Percentiles rank a stretch among this genome's conserved stretches.
Evolutionary conservation across 2,113 vertebrate genomes (phyloP).

Genomic region (Mirza zaza): DNA sequence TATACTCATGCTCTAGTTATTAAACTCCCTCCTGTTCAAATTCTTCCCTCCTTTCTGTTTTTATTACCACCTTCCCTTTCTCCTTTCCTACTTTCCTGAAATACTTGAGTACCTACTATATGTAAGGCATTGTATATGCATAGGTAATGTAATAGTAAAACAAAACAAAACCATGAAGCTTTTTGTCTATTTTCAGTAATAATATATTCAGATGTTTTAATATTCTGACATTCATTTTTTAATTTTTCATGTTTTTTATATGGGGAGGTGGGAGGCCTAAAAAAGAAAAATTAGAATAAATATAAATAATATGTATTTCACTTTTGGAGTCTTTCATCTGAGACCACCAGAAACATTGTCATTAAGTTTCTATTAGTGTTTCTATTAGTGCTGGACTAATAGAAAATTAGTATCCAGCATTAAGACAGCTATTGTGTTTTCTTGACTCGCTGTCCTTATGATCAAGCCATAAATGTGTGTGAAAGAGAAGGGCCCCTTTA

Average conservation of each 20-base stretch:
- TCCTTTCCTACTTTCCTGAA: background rate
- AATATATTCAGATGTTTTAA: background rate
- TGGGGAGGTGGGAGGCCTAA: background rate
- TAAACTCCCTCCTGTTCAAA: background rate
- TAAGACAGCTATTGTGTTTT: conserved; percentile 34
- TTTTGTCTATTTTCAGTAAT: background rate
- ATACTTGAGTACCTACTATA: background rate
- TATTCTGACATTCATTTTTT: conserved; percentile 18
- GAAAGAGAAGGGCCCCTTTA: conserved; percentile 26
- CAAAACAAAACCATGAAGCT: background rate
- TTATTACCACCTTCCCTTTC: background rate
- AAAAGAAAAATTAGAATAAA: conserved; percentile 50
- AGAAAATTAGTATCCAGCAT: background rate
- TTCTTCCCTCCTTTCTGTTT: background rate
- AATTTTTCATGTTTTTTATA: conserved; percentile 17
- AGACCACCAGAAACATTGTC: background rate
- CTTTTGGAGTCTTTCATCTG: background rate
- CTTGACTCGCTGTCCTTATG: background rate
- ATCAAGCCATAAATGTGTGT: conserved; percentile 18
- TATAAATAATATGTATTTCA: background rate
- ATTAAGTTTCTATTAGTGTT: conserved; percentile 4
- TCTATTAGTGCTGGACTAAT: too few species aligned
- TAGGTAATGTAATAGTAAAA: background rate
- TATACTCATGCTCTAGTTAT: background rate
- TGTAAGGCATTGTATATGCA: background rate